Conservation (phyloP, 2,888 invertebrate genomes). For the Platycheirus albimanus region DNA sequence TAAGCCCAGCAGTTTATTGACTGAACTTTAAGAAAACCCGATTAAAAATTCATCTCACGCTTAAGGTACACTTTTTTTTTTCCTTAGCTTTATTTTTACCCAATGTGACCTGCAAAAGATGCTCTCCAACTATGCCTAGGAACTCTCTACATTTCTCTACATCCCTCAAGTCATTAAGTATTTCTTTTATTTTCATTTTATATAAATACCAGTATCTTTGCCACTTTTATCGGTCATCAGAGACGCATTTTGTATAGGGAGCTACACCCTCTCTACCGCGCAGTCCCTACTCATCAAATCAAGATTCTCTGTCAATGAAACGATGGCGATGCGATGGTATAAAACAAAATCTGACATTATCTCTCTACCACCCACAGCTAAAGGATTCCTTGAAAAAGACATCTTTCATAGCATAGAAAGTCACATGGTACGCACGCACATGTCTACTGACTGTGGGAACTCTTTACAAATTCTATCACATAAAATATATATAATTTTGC, state of each 20-base stretch:
- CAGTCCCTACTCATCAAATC: slow-evolving; percentile 9
- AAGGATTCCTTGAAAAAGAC: background rate
- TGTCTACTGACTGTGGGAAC: slow-evolving; percentile 7
- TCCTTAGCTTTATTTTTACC: background rate
- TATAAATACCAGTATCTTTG: slow-evolving; percentile 15
- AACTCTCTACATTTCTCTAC: background rate
- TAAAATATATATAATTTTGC: slow-evolving; percentile 18
- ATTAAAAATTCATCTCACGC: slow-evolving; percentile 29
- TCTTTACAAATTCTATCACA: slow-evolving; percentile 7
- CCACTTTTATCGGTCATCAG: slow-evolving; percentile 34
- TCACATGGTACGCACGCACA: slow-evolving; percentile 69
- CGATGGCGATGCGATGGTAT: slow-evolving; percentile 19
- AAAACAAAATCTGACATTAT: background rate
- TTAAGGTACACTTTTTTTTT: slow-evolving; percentile 7
- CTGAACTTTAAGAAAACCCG: slow-evolving; percentile 1
- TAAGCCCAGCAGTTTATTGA: background rate
- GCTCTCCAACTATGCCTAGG: slow-evolving; percentile 3
- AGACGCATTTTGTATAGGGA: slow-evolving; percentile 11
- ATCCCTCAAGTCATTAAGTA: slow-evolving; percentile 21
- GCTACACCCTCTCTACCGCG: background rate
- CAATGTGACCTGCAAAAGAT: slow-evolving; percentile 18
- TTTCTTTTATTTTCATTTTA: background rate
- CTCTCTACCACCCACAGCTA: background rate
- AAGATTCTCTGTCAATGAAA: slow-evolving; percentile 63
- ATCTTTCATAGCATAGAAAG: slow-evolving; percentile 26